Conservation (phyloP, 1,140 invertebrate genomes). For the Marisa cornuarietis region DNA sequence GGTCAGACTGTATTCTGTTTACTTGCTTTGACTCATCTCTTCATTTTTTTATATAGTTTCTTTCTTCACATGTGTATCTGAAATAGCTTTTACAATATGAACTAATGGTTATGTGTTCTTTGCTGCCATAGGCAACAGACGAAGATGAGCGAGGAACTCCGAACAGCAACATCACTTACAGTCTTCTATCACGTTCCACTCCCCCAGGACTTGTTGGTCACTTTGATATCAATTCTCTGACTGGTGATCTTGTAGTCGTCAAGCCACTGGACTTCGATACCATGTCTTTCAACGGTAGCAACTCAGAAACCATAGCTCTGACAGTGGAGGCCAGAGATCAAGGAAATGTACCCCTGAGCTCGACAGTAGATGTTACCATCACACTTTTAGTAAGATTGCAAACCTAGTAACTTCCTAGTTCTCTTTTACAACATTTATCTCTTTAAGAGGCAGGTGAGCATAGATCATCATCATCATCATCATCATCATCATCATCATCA, state of each 20-base stretch:
- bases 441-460: no score
- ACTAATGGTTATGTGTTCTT: conserved; percentile 65
- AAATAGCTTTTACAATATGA: conserved; percentile 38
- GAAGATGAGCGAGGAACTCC: conserved; percentile 35
- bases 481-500: neutral
- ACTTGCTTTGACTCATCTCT: no score
- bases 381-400: conserved; percentile 2
- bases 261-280: conserved; percentile 7
- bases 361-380: neutral
- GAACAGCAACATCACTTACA: conserved; percentile 37
- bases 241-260: conserved; percentile 4
- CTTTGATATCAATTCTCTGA: conserved; percentile 18
- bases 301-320: neutral
- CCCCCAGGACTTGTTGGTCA: conserved; percentile 25
- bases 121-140: conserved; percentile 37
- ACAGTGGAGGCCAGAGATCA: conserved; percentile 13
- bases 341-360: neutral
- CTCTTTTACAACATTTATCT: no score
- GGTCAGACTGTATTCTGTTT: no score
- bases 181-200: conserved; percentile 2
- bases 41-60: no score
- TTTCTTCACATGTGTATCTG: no score
- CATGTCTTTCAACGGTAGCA: neutral
- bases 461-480: neutral
- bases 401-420: neutral